Evolutionary conservation across 2,888 invertebrate genomes (phyloP), one percentile per base, ranked within the genome.

Genomic region (Caenorhabditis panamensis): DNA sequence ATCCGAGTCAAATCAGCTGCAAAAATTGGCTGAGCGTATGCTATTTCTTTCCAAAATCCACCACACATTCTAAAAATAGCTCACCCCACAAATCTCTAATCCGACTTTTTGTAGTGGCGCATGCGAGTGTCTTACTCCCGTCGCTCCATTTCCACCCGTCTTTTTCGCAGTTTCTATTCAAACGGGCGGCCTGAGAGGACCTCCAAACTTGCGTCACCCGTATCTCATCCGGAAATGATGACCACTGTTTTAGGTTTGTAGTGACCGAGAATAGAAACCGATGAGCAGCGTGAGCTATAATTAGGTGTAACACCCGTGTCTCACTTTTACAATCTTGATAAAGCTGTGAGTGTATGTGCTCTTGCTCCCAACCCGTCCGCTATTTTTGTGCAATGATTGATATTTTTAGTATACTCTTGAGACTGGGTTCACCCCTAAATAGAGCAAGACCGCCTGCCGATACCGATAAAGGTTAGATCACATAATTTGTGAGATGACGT

Each of bases 351-450:
- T 26, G 66, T 66, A 18, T 54, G 24, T 18, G 49, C 51, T 63
- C 16, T 16, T 62, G 62, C 53, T 51, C 53, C 24, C 9, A 16
- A 22, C 24, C 49, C 31, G 1, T 9, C 24, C 41, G 24, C 66
- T 66, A 66, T 66, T 66, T 66, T 66, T 54, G 54, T 66, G 54
- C 66, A 26, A 37, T 54, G 54, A 66, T 64, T 53, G 64, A 64
- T 64, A 64, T 64, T 64, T 64, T 53, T 64, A 64, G 64, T 64
- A 64, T 64, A 64, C 64, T 64, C 37, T 53, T 64, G 64, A 53
- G 66, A 54, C 66, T 54, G 41, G 24, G 41, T 54, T 24, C 18
- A 37, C 41, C 24, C 28, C 59, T 22, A 59, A 41, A 59, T 41
- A 59, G 59, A 41, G 59, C n/a, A 18, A 37, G 41, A 41, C 20